Conservation (phyloP, 2,888 invertebrate species). For the Byasa hedistus region DNA sequence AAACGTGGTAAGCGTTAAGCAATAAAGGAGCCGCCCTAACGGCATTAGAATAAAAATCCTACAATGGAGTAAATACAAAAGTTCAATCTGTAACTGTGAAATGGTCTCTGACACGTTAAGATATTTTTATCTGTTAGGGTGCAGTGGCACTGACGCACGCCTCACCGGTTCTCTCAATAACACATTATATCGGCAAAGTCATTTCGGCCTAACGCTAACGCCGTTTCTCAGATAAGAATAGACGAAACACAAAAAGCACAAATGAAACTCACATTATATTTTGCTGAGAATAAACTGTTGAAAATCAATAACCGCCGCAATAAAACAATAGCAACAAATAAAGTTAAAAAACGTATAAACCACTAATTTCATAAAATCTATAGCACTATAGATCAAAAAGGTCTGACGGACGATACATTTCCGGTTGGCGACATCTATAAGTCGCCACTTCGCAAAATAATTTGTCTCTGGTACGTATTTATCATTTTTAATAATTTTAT, state of each 20-base stretch:
- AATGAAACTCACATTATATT: constrained; percentile 38
- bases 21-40: constrained; percentile 41
- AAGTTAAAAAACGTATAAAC: constrained; percentile 36
- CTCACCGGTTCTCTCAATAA: constrained; percentile 44
- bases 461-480: constrained; percentile 30
- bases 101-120: constrained; percentile 35
- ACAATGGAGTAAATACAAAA: constrained; percentile 20
- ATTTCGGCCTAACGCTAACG: constrained; percentile 43
- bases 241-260: constrained; percentile 16
- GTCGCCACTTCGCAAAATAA: constrained; percentile 32
- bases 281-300: constrained; percentile 32
- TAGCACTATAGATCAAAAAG: constrained; percentile 64
- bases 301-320: constrained; percentile 35
- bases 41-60: constrained; percentile 7
- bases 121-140: constrained; percentile 44
- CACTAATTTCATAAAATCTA: constrained; percentile 39
- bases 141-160: constrained; percentile 43
- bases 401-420: constrained; percentile 59
- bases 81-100: constrained; percentile 5
- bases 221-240: constrained; percentile 15
- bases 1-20: constrained; percentile 35
- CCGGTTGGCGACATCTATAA: constrained; percentile 42
- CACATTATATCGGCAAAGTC: constrained; percentile 58
- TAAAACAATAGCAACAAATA: constrained; percentile 38
- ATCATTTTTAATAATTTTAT: background rate